A percentile compares a stretch with the other conserved stretches of the same genome.
Evolutionary conservation across 2,113 vertebrate genomes (phyloP).

Genomic region (Gambusia holbrooki): DNA sequence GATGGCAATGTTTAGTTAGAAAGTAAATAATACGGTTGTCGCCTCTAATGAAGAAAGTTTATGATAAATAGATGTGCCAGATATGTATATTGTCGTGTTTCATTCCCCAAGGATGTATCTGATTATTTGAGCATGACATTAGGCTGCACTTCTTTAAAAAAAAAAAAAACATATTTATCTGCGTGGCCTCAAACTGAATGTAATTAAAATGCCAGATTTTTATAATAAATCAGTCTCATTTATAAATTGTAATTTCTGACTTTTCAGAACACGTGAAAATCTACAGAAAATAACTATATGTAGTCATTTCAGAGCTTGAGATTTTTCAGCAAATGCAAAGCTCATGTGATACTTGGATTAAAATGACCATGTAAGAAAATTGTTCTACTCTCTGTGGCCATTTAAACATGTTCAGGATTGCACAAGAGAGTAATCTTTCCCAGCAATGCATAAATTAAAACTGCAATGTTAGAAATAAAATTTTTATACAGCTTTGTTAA

Average conservation of each 20-base stretch:
- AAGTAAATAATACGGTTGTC: neutral
- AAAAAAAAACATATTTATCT: neutral
- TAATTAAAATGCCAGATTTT: neutral
- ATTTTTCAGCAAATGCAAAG: too few relatives aligned
- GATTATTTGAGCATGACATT: neutral
- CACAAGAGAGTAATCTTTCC: neutral
- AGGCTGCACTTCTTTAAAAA: neutral
- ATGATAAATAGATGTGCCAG: neutral
- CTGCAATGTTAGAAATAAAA: neutral
- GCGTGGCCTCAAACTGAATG: neutral
- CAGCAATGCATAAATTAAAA: neutral
- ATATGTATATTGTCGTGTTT: too few relatives aligned
- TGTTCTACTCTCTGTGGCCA: neutral
- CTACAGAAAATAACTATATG: neutral
- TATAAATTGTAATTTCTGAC: neutral
- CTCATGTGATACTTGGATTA: neutral
- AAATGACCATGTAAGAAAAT: neutral
- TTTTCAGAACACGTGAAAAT: neutral
- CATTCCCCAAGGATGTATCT: too few relatives aligned
- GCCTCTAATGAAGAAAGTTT: neutral
- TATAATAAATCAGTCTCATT: neutral
- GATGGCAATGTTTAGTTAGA: constrained; percentile 13
- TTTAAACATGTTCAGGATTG: neutral
- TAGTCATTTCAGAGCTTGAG: neutral
- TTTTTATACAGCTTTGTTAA: too few relatives aligned